Evolutionary conservation across 2,888 invertebrate genomes (phyloP).

Genomic region (Tiliacea aurago): DNA sequence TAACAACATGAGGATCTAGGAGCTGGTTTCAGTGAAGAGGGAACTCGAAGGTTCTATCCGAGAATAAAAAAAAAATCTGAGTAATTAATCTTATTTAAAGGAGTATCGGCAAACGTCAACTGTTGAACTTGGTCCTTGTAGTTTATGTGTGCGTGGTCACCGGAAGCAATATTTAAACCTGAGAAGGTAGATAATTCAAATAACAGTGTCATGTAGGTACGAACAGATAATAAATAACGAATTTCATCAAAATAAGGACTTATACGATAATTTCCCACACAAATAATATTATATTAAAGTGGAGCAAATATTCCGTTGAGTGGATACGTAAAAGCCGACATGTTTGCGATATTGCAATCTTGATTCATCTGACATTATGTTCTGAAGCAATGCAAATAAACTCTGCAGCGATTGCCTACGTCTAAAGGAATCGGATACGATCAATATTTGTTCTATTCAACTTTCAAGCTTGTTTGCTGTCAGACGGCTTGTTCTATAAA

Average conservation of each 20-base stretch:
- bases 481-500: conserved; percentile 20
- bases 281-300: conserved; percentile 21
- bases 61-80: neutral
- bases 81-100: neutral
- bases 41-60: neutral
- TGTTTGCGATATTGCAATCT: conserved; percentile 57
- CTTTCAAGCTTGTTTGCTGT: conserved; percentile 41
- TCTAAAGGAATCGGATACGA: conserved; percentile 42
- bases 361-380: conserved; percentile 49
- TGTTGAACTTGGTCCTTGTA: neutral
- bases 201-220: neutral
- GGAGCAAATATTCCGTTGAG: conserved; percentile 38
- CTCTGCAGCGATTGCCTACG: conserved; percentile 42
- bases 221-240: neutral
- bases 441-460: conserved; percentile 52
- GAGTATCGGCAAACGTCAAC: no score
- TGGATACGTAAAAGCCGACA: conserved; percentile 36
- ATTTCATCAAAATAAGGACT: conserved; percentile 6
- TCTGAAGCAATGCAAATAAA: conserved; percentile 48
- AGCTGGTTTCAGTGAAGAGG: neutral
- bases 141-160: neutral
- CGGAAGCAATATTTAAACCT: no score
- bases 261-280: neutral
- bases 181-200: neutral
- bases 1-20: neutral